Evolutionary conservation across 2,797 vertebrate genomes (phyloP).

Genomic region (Craterocephalus amniculus): DNA sequence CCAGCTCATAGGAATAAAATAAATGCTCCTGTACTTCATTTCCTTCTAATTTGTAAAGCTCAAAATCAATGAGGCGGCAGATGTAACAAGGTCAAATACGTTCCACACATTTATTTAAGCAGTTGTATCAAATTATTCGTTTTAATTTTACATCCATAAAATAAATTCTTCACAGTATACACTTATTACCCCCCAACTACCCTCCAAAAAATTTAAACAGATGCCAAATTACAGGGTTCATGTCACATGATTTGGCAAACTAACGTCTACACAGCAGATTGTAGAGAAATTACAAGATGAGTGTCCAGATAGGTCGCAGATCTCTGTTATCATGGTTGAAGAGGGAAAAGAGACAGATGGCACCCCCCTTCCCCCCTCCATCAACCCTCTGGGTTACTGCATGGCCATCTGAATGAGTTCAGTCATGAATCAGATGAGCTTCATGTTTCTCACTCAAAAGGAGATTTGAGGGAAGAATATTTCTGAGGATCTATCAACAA

Average conservation of each 20-base stretch:
- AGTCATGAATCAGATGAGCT: conserved; percentile 8
- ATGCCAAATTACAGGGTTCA: conserved; percentile 40
- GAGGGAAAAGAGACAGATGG: conserved; percentile 42
- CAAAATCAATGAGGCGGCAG: no score
- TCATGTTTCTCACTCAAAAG: conserved; percentile 36
- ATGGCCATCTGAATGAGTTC: conserved; percentile 21
- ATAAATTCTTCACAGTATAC: conserved; percentile 80
- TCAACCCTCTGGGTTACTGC: conserved; percentile 1
- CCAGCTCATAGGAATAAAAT: no score
- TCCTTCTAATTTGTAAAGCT: no score
- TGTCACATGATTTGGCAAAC: conserved; percentile 68
- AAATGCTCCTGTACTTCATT: no score
- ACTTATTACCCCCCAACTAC: conserved; percentile 27
- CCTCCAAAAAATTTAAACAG: conserved; percentile 15
- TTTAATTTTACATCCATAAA: conserved; percentile 75
- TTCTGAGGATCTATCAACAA: conserved; percentile 37
- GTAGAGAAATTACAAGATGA: conserved; percentile 47
- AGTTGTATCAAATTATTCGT: conserved; percentile 82
- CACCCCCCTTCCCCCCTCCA: not conserved
- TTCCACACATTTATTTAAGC: conserved; percentile 82
- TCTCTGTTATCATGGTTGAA: conserved; percentile 12
- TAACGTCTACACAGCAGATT: conserved; percentile 63
- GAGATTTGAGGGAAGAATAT: conserved; percentile 6
- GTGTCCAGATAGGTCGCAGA: conserved; percentile 20
- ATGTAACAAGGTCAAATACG: conserved; percentile 13